Evolutionary conservation across 2,797 vertebrate genomes (phyloP).

Genomic region (Atherinosoma microstoma): DNA sequence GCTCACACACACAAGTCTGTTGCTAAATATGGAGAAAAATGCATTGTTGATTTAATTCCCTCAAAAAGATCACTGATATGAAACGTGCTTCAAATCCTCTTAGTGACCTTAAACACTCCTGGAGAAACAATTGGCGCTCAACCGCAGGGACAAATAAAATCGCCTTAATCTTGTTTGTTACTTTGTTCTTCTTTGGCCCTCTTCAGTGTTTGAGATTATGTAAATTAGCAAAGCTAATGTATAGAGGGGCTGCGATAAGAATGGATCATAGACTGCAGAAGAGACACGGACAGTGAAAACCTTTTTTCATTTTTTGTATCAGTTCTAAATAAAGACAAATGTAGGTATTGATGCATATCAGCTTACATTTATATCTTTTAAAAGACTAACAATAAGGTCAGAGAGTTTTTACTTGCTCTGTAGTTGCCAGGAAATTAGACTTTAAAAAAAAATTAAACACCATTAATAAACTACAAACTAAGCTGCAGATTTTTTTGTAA

Average conservation of each 20-base stretch:
- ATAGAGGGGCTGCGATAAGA: constrained; percentile 71
- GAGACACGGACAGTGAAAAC: constrained; percentile 24
- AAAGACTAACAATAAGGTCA: neutral
- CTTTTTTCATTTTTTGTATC: neutral
- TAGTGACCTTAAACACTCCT: constrained; percentile 86
- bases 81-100: constrained; percentile 87
- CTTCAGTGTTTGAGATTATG: constrained; percentile 80
- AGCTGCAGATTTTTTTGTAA: neutral
- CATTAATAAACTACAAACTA: neutral
- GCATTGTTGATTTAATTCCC: constrained; percentile 81
- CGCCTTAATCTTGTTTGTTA: constrained; percentile 90
- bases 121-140: constrained; percentile 85
- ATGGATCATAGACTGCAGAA: constrained; percentile 67
- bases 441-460: neutral
- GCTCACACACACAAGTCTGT: constrained; percentile 62
- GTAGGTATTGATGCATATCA: neutral
- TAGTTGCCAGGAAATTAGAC: neutral
- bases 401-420: neutral
- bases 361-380: neutral
- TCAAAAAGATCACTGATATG: constrained; percentile 86
- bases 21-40: constrained; percentile 77
- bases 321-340: constrained; percentile 5
- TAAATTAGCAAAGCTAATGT: constrained; percentile 74
- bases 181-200: constrained; percentile 86
- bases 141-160: constrained; percentile 85